Conservation (phyloP, 2,113 vertebrate species). For the Diadophis punctatus region DNA sequence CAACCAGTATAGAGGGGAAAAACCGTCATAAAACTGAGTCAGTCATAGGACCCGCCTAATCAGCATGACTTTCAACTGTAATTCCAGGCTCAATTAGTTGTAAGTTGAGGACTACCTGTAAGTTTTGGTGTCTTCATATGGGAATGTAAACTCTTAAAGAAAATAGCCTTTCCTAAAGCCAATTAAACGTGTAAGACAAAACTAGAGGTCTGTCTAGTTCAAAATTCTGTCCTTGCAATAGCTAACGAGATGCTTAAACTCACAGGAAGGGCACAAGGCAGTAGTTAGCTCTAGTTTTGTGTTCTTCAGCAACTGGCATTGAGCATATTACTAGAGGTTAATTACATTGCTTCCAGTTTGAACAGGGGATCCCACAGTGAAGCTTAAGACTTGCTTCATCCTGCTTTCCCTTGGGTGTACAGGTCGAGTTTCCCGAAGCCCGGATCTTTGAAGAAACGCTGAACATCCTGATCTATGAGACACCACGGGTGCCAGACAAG, state of each 20-base stretch:
- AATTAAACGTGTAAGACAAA: not conserved
- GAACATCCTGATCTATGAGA: conserved; percentile 89
- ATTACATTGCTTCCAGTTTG: not conserved
- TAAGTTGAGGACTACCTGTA: not conserved
- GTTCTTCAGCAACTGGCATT: not conserved
- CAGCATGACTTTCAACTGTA: not conserved
- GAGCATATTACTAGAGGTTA: not conserved
- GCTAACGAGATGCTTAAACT: not conserved
- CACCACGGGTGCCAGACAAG: conserved; percentile 71
- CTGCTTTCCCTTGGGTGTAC: conserved; percentile 3
- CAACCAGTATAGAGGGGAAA: not conserved
- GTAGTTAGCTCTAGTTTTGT: not conserved
- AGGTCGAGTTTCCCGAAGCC: conserved; percentile 91
- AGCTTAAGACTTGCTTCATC: not conserved
- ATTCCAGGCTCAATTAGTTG: not conserved
- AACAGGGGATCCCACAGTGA: not conserved
- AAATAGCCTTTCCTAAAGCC: not conserved
- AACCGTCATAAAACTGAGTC: not conserved
- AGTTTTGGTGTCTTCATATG: not conserved
- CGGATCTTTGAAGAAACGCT: conserved; percentile 89
- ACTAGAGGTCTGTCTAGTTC: not conserved
- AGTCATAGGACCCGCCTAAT: not conserved
- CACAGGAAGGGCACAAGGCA: not conserved
- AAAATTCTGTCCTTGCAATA: not conserved
- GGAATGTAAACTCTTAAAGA: not conserved